Percentiles rank a stretch among this genome's conserved stretches.
These are phyloP conservation scores for Leptopilina syphax DNA, from an alignment of 2,888 invertebrate species.

Conservation along the genomic window DNA sequence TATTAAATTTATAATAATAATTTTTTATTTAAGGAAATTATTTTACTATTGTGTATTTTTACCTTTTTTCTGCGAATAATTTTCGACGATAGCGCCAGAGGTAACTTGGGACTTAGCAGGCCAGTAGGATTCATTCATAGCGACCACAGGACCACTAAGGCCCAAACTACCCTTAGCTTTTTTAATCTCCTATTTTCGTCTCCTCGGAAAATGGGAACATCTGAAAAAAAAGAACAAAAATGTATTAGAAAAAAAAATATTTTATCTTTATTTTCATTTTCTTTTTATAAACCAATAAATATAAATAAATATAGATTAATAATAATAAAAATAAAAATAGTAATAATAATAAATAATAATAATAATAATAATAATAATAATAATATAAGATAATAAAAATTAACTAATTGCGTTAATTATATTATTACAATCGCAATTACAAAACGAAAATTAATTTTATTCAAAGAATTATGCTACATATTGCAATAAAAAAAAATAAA, in stretches of 20 bases:
- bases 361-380: no score
- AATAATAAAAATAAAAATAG: background rate
- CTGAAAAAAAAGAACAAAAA: slow-evolving; percentile 27
- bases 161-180: slow-evolving; percentile 79
- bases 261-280: no score
- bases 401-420: no score
- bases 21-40: no score
- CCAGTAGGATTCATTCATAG: slow-evolving; percentile 84
- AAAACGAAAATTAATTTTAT: no score
- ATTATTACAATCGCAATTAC: no score
- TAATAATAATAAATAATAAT: no score
- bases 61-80: background rate
- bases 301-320: no score
- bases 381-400: no score
- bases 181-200: background rate
- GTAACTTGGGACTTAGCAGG: slow-evolving; percentile 92
- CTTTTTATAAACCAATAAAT: no score
- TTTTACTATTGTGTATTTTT: background rate
- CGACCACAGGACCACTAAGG: slow-evolving; percentile 85
- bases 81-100: slow-evolving; percentile 66
- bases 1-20: no score
- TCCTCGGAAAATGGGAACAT: background rate
- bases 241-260: background rate
- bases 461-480: background rate
- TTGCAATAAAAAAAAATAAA: background rate